A percentile compares a stretch with the other conserved stretches of the same genome.
Evolutionary conservation across 2,113 vertebrate genomes (phyloP).

Genomic region (Lepidothrix coronata): DNA sequence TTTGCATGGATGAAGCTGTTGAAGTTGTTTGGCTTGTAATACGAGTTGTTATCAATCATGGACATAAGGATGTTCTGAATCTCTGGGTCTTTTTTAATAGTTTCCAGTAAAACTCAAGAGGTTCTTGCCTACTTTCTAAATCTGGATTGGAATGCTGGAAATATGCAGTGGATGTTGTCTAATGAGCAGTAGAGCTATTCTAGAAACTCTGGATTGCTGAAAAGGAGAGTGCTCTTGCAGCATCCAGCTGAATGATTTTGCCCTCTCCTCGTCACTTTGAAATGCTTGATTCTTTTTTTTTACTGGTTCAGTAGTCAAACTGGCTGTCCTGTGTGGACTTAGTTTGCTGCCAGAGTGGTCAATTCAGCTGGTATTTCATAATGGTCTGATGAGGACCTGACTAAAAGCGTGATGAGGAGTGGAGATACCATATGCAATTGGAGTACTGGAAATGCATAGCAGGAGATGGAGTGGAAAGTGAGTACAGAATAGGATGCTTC

Average conservation of each 20-base stretch:
- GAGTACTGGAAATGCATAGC: background rate
- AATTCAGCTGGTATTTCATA: background rate
- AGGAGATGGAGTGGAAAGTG: background rate
- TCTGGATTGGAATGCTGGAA: background rate
- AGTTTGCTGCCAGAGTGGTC: background rate
- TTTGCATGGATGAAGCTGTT: background rate
- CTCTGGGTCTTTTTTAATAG: background rate
- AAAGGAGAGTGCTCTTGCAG: background rate
- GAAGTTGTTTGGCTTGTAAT: background rate
- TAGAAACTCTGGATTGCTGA: background rate
- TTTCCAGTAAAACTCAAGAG: background rate
- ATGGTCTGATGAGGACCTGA: background rate
- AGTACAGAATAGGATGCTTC: background rate
- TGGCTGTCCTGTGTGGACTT: background rate
- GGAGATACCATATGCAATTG: background rate
- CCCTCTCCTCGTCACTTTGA: background rate
- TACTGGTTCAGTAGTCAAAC: background rate
- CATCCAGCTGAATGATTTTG: background rate
- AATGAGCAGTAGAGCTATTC: background rate
- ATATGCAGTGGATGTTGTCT: background rate
- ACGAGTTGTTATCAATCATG: fast-evolving
- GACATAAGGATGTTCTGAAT: fast-evolving
- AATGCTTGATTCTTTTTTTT: background rate
- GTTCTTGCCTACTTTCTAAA: background rate
- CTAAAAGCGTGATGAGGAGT: background rate